phyloP scores from a whole-genome alignment of 2,113 vertebrate genomes.

The Thamnophis sirtalis region DNA sequence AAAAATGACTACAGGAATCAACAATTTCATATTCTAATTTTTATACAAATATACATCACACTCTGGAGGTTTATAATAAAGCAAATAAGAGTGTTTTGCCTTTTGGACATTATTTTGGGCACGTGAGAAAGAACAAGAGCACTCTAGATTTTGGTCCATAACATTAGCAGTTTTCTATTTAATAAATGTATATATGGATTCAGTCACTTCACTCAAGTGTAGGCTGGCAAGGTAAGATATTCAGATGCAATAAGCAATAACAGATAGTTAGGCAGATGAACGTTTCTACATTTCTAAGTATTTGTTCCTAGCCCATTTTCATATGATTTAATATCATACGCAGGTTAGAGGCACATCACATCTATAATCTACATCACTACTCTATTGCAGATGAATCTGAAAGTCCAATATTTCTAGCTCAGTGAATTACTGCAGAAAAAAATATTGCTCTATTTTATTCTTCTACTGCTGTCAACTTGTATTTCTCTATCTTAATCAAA shows the following conservation, averaged over 20 bases:
- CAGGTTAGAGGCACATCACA: neutral
- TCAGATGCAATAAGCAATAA: neutral
- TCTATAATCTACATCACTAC: neutral
- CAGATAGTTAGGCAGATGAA: neutral
- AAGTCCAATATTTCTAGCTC: neutral
- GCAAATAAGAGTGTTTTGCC: too few relatives aligned
- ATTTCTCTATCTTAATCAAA: neutral
- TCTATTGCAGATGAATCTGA: neutral
- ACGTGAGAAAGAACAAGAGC: neutral
- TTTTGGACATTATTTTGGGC: too few relatives aligned
- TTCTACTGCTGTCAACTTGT: too few relatives aligned
- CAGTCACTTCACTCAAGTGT: neutral
- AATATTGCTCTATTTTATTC: neutral
- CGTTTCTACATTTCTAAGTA: neutral
- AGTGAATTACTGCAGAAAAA: neutral
- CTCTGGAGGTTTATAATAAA: neutral
- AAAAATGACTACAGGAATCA: neutral
- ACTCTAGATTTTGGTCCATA: neutral
- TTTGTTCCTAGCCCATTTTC: neutral
- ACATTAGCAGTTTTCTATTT: neutral
- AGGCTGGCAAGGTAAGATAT: neutral
- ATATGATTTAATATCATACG: neutral
- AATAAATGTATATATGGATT: neutral
- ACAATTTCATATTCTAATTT: neutral
- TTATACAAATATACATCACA: neutral